Percentiles rank a stretch among this genome's conserved stretches.
Evolutionary conservation across 92 coral and sea anemone species (phyloP).

Genomic region (Actinostola sp.): DNA sequence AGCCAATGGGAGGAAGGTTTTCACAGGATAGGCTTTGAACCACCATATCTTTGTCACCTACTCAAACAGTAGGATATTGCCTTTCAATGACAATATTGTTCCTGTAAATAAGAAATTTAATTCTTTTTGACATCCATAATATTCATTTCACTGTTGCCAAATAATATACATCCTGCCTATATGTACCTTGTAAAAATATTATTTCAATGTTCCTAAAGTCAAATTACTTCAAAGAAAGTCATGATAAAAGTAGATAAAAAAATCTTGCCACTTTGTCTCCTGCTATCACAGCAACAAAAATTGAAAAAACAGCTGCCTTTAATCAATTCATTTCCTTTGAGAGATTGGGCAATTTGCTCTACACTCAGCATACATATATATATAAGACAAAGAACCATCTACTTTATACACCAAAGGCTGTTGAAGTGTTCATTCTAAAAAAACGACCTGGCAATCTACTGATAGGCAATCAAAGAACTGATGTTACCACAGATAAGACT

Average conservation of each 20-base stretch:
- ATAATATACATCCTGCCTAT: too few species aligned
- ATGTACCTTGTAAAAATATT: too few species aligned
- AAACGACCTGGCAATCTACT: constrained; percentile 4
- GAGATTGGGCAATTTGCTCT: not conserved
- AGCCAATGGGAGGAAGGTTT: not conserved
- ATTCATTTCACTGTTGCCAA: too few species aligned
- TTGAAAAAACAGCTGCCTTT: constrained; percentile 15
- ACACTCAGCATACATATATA: not conserved
- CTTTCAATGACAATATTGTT: not conserved
- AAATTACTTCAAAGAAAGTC: not conserved
- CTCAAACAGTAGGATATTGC: constrained; percentile 23
- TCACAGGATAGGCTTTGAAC: not conserved
- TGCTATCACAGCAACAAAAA: constrained; percentile 12
- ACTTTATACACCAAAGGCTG: not conserved
- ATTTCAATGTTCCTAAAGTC: not conserved
- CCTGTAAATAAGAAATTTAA: too few species aligned
- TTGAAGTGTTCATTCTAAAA: constrained; percentile 8
- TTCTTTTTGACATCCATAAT: too few species aligned
- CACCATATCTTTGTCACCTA: not conserved
- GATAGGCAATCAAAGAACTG: constrained; percentile 18
- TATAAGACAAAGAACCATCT: not conserved
- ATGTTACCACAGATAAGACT: constrained; percentile 25
- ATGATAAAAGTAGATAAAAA: not conserved
- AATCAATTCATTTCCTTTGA: not conserved
- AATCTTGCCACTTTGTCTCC: constrained; percentile 4